A percentile compares a stretch with the other conserved stretches of the same genome.
These are phyloP conservation scores for Sminthurides bifidus DNA, from an alignment of 1,140 invertebrate genomes.

Conservation along the genomic window DNA sequence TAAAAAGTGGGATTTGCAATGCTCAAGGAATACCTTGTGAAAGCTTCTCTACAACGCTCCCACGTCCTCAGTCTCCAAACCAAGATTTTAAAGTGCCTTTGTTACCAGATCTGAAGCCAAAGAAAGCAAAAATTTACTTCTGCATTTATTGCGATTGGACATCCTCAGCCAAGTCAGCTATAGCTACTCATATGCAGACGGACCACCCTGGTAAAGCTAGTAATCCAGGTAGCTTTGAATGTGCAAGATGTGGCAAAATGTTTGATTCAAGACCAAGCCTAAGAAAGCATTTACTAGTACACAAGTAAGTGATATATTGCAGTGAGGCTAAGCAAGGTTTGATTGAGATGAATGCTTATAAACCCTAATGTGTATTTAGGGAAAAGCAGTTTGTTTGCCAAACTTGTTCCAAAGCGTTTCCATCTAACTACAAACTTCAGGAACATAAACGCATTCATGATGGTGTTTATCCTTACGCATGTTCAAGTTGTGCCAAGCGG, in stretches of 20 bases:
- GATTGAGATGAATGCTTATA: neutral
- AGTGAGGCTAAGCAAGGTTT: neutral
- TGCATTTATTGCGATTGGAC: conserved; percentile 12
- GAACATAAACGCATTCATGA: conserved; percentile 43
- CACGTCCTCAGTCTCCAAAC: no score
- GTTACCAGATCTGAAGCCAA: no score
- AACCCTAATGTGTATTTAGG: neutral
- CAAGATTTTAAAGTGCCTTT: no score
- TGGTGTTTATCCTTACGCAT: conserved; percentile 50
- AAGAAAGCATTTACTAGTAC: conserved; percentile 20
- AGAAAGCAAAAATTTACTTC: conserved; percentile 9
- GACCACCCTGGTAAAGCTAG: conserved; percentile 11
- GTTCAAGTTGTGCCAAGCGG: conserved; percentile 64
- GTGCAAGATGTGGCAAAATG: conserved; percentile 23
- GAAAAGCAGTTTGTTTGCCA: conserved; percentile 5
- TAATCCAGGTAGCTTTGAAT: conserved; percentile 10
- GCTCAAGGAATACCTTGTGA: no score
- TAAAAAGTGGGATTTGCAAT: no score
- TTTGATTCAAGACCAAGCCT: conserved; percentile 8
- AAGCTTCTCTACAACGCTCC: no score
- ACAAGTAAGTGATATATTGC: conserved; percentile 10
- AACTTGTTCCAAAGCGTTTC: conserved; percentile 18
- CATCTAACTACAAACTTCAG: conserved; percentile 29
- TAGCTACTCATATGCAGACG: conserved; percentile 6
- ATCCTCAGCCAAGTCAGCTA: neutral